A percentile compares a stretch with the other conserved stretches of the same genome.
Conservation (phyloP, 2,113 vertebrate genomes). For the Pygathrix nemaeus region DNA sequence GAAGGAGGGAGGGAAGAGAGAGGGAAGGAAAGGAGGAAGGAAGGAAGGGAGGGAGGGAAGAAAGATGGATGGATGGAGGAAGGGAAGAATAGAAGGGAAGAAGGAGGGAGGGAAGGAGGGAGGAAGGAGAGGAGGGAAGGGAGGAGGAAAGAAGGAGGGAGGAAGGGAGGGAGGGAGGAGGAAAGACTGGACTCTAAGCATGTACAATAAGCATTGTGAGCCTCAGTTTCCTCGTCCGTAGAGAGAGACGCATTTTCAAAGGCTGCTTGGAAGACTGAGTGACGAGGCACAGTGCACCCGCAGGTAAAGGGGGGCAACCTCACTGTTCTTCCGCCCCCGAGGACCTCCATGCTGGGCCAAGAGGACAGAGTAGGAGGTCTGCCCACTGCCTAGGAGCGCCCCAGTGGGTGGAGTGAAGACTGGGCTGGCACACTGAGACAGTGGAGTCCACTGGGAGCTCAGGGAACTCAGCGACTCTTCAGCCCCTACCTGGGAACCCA, state of each 20-base stretch:
- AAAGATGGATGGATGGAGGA: too few species aligned
- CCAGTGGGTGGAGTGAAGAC: rapidly evolving
- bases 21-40: too few species aligned
- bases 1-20: neutral
- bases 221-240: neutral
- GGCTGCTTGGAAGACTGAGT: neutral
- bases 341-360: rapidly evolving
- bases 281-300: rapidly evolving
- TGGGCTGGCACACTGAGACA: neutral
- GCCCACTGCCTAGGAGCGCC: neutral
- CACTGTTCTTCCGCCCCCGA: too few species aligned
- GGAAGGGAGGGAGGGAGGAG: too few species aligned
- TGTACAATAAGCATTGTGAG: rapidly evolving
- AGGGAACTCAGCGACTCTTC: rapidly evolving
- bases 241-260: neutral
- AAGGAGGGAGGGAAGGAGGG: neutral
- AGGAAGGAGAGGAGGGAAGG: too few species aligned
- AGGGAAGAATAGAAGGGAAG: too few species aligned
- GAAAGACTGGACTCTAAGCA: neutral
- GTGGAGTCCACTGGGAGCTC: neutral
- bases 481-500: neutral
- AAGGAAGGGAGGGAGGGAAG: neutral
- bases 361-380: too few species aligned
- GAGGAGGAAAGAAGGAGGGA: rapidly evolving
- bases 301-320: neutral